These are phyloP conservation scores for Choreutis nemorana DNA, from an alignment of 2,888 invertebrate genomes.

Conservation along the genomic window DNA sequence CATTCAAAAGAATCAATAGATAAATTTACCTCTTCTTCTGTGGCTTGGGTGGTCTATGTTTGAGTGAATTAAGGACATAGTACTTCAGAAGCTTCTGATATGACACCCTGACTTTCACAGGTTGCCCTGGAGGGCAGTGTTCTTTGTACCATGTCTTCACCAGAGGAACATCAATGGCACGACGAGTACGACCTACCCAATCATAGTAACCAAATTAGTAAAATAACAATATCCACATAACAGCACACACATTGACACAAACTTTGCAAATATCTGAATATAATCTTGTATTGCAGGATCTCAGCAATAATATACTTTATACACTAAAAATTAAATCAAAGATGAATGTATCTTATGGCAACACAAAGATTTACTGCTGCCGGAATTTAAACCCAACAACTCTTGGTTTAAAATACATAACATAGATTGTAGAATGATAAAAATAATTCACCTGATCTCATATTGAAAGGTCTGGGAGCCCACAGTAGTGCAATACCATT, in stretches of 20 bases:
- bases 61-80: constrained; percentile 96
- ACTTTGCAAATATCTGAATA: no score
- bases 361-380: no score
- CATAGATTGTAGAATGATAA: no score
- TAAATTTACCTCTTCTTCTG: constrained; percentile 87
- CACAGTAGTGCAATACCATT: constrained; percentile 96
- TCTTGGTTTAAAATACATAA: neutral
- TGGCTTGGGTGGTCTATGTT: constrained; percentile 97
- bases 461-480: constrained; percentile 98
- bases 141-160: constrained; percentile 98
- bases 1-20: neutral
- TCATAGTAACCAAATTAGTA: neutral
- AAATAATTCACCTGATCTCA: constrained; percentile 77
- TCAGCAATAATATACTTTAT: no score
- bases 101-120: constrained; percentile 98
- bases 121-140: constrained; percentile 94
- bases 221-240: no score
- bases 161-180: constrained; percentile 96
- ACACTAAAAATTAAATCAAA: no score
- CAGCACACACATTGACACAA: no score
- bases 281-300: no score
- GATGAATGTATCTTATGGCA: no score
- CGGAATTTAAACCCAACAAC: neutral
- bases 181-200: constrained; percentile 82
- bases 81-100: constrained; percentile 99